phyloP scores from a whole-genome alignment of 2,113 vertebrate genomes.

The Podilymbus podiceps region DNA sequence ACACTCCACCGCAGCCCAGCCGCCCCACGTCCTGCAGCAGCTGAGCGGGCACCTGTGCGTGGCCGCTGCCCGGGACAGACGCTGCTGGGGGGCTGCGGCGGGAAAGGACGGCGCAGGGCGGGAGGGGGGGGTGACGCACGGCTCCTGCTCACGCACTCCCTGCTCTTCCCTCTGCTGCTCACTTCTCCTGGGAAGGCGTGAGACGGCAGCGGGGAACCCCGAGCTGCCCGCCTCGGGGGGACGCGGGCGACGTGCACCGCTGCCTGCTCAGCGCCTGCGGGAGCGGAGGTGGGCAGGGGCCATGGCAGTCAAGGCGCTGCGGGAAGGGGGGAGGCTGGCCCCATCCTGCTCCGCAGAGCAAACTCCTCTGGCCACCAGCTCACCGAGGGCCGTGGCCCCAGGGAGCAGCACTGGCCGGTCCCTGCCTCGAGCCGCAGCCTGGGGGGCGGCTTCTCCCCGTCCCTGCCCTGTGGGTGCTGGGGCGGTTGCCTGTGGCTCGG shows the following conservation, averaged over 20 bases:
- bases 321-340: background rate
- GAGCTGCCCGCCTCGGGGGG: background rate
- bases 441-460: background rate
- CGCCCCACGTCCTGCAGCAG: background rate
- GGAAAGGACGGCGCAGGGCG: background rate
- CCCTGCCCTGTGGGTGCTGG: background rate
- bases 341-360: rapidly evolving
- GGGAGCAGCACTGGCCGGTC: background rate
- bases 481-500: background rate
- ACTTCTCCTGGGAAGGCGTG: background rate
- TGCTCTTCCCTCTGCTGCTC: background rate
- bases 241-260: background rate
- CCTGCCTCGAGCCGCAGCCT: background rate
- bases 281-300: background rate
- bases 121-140: background rate
- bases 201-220: rapidly evolving
- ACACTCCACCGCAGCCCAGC: rapidly evolving
- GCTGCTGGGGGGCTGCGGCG: background rate
- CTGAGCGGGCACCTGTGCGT: background rate
- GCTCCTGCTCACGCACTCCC: background rate
- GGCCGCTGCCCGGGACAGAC: background rate
- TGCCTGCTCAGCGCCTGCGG: background rate
- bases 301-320: rapidly evolving
- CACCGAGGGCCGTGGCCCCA: background rate
- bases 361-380: rapidly evolving